These are phyloP conservation scores for Popillia japonica DNA, from an alignment of 1,140 invertebrate genomes.

Conservation along the genomic window DNA sequence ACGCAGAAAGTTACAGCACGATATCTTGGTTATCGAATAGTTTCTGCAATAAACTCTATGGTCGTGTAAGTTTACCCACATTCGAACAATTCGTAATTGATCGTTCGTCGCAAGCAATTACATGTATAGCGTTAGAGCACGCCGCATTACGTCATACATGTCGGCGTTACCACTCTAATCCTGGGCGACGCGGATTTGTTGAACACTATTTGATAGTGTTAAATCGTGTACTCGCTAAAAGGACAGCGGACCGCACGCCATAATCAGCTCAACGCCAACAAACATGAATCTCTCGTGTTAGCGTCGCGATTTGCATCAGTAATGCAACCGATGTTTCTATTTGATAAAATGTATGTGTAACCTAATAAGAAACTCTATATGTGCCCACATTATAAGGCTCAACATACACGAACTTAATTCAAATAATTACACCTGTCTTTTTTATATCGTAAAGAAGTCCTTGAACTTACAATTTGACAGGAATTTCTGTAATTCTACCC, in stretches of 20 bases:
- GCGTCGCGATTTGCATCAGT: constrained; percentile 51
- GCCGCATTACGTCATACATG: constrained; percentile 15
- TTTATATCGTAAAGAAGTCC: too few relatives aligned
- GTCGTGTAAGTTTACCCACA: neutral
- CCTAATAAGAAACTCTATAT: neutral
- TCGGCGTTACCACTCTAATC: neutral
- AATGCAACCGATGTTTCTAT: constrained; percentile 51
- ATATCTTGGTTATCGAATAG: too few relatives aligned
- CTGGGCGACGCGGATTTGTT: constrained; percentile 35
- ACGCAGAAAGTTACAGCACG: too few relatives aligned
- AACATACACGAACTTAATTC: too few relatives aligned
- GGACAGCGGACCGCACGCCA: constrained; percentile 38
- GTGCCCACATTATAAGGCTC: too few relatives aligned
- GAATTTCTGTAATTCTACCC: too few relatives aligned
- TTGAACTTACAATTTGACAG: too few relatives aligned
- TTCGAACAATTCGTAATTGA: neutral
- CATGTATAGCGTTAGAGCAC: neutral
- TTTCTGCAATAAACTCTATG: too few relatives aligned
- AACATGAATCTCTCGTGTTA: constrained; percentile 48
- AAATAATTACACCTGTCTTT: too few relatives aligned
- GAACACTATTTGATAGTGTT: constrained; percentile 44
- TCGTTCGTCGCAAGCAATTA: neutral
- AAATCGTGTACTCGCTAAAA: constrained; percentile 44
- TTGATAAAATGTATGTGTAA: constrained; percentile 45
- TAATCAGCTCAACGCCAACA: constrained; percentile 53